Evolutionary conservation across 2,888 invertebrate genomes (phyloP).

Genomic region (Eulithis testata): DNA sequence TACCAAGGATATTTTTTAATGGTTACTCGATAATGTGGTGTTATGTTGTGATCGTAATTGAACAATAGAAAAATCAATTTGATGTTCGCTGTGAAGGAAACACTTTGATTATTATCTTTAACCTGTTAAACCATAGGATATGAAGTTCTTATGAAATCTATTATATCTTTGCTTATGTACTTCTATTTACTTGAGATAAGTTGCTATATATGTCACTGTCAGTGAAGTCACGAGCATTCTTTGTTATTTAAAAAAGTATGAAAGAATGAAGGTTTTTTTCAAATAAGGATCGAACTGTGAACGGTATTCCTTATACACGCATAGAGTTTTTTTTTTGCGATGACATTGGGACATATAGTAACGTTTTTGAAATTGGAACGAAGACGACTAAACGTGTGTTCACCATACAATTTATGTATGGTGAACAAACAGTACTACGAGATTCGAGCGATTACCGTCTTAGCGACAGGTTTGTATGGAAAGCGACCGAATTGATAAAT

Average conservation of each 20-base stretch:
- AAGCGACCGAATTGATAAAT: no score
- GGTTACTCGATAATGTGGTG: constrained; percentile 32
- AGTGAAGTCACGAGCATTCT: constrained; percentile 20
- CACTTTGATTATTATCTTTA: constrained; percentile 26
- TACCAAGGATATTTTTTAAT: constrained; percentile 42
- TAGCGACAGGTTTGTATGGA: no score
- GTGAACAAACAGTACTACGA: no score
- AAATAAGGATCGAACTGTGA: constrained; percentile 45
- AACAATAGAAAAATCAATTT: constrained; percentile 68
- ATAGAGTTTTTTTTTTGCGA: constrained; percentile 43
- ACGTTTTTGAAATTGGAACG: neutral
- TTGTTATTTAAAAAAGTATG: constrained; percentile 24
- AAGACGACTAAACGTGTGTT: neutral
- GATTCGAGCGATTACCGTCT: no score
- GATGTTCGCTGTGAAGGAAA: constrained; percentile 42
- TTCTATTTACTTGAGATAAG: no score
- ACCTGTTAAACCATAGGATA: no score
- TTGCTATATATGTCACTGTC: no score
- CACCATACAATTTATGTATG: no score
- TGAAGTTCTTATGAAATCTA: no score
- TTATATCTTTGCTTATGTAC: no score
- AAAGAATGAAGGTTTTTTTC: constrained; percentile 50
- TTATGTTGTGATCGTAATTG: constrained; percentile 58
- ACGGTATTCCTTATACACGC: constrained; percentile 43
- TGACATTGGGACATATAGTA: constrained; percentile 17